Evolutionary conservation across 2,797 vertebrate species (phyloP), one percentile per base, ranked within the genome.

Genomic region (Potorous gilbertii): DNA sequence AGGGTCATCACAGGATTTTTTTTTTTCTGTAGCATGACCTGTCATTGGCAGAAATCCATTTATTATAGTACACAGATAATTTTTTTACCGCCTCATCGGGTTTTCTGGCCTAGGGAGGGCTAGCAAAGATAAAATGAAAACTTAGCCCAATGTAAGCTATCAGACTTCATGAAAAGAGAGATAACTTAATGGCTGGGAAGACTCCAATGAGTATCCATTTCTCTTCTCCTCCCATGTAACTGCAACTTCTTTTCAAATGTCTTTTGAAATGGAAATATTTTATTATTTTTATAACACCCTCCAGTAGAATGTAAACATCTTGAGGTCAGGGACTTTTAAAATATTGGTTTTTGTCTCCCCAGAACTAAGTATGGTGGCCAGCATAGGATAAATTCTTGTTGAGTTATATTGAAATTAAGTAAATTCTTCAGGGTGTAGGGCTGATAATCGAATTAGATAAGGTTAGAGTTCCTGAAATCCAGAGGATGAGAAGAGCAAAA

Each of bases 1-100:
- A 99, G 99, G 99, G 99, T 99, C 99, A 99, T 99, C 99, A 99
- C 99, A 99, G 99, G 99, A 99, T 99, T 99, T 99, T 99, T 99
- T 99, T 99, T 99, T 99, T 46, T 98, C 99, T 99, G 98, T 99
- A 99, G 99, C 99, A 99, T 98, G 98, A 99, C 99, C 99, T 99
- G 99, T 99, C 99, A 99, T 98, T 98, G 98, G 98, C 98, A 98
- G 97, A 99, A 99, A 98, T 99, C 98, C 98, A 99, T 99, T 99
- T 99, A 99, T 99, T 99, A 99, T 98, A 95, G 98, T 99, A 99
- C 99, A 99, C 98, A 98, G 99, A 99, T 99, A 98, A 99, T 99
- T 99, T 99, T 59, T 99, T 99, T 98, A 99, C 99, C 99, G 98
- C 99, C 99, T 99, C 98, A 98, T 98, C 97, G 93, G 95, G 98